These are phyloP conservation scores for Gouania willdenowi DNA, from an alignment of 2,797 vertebrate species.

Conservation along the genomic window DNA sequence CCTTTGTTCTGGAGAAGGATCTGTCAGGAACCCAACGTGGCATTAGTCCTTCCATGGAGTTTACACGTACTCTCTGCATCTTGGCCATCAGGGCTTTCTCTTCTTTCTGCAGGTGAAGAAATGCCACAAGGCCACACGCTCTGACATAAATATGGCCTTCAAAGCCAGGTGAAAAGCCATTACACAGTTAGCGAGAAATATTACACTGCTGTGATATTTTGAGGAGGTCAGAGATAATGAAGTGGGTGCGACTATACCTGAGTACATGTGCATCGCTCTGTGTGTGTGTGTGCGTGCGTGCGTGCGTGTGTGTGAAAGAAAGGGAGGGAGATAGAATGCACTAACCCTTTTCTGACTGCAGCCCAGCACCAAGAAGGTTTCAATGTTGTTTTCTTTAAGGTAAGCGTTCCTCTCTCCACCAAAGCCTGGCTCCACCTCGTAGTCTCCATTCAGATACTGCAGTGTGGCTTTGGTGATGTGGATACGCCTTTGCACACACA, in stretches of 20 bases:
- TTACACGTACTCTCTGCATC: conserved; percentile 86
- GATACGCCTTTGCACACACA: conserved; percentile 78
- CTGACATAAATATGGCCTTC: conserved; percentile 19
- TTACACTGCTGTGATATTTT: conserved; percentile 22
- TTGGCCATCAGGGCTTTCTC: conserved; percentile 94
- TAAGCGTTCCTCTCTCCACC: conserved; percentile 92
- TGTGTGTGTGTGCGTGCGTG: conserved; percentile 6
- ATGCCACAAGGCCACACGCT: conserved; percentile 3
- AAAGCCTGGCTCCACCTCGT: conserved; percentile 88
- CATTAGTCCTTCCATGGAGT: conserved; percentile 84
- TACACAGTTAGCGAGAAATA: conserved; percentile 44
- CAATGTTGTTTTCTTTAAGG: conserved; percentile 90
- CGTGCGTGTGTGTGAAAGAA: no score
- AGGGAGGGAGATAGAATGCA: no score
- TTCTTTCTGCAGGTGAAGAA: conserved; percentile 81
- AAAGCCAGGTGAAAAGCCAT: conserved; percentile 36
- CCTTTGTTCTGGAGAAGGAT: conserved; percentile 87
- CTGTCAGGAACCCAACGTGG: conserved; percentile 92
- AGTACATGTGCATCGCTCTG: no score
- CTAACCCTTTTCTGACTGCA: conserved; percentile 94
- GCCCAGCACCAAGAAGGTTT: conserved; percentile 92
- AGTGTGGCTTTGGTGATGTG: conserved; percentile 93
- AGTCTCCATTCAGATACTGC: conserved; percentile 91
- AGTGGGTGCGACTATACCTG: no score
- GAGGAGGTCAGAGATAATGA: conserved; percentile 20